Percentiles rank a stretch among this genome's conserved stretches.
phyloP scores from a whole-genome alignment of 2,797 vertebrate genomes.

The Sebastes hubbsi region DNA sequence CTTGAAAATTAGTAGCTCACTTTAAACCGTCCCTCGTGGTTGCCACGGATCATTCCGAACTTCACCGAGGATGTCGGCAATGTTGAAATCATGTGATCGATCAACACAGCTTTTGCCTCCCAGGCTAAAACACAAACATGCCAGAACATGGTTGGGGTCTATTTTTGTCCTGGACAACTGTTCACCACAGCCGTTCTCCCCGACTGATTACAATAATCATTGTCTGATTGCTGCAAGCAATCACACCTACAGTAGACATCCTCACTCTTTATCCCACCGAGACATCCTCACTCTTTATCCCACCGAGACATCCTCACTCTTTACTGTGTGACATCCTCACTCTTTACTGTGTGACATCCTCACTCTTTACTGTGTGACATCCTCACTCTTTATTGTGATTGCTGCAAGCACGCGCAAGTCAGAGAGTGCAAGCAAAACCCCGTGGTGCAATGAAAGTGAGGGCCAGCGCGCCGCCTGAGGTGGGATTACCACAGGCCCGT shows the following conservation, averaged over 20 bases:
- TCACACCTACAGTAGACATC: neutral
- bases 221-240: neutral
- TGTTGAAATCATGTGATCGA: neutral
- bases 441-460: too few species aligned
- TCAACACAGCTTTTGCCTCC: neutral
- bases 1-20: neutral
- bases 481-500: too few species aligned
- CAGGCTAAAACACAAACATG: neutral
- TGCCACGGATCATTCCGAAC: neutral
- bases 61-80: neutral
- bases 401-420: too few species aligned
- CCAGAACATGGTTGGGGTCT: conserved; percentile 3
- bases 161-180: conserved; percentile 22
- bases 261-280: too few species aligned
- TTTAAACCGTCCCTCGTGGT: neutral
- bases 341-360: too few species aligned
- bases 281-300: too few species aligned
- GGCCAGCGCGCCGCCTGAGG: too few species aligned
- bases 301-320: too few species aligned
- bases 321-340: too few species aligned
- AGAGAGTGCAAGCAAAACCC: too few species aligned
- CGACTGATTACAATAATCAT: conserved; percentile 26
- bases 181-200: neutral
- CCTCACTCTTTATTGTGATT: too few species aligned
- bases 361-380: too few species aligned